phyloP scores from a whole-genome alignment of 2,797 vertebrate genomes.

The Sebastes steindachneri region DNA sequence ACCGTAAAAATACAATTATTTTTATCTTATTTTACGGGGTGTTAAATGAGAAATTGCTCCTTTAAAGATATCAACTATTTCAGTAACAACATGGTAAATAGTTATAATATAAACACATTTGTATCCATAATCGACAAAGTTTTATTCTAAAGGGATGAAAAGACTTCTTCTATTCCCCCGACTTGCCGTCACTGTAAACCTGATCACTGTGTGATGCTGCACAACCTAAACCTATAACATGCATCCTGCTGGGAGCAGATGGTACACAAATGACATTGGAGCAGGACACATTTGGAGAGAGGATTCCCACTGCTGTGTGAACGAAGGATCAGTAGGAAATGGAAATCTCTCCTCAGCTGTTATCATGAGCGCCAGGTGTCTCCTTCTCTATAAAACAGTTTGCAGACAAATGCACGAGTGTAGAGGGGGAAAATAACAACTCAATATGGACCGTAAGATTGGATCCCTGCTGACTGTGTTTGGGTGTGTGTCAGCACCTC shows the following conservation, averaged over 20 bases:
- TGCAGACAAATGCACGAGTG: background rate
- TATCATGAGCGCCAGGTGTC: constrained; percentile 28
- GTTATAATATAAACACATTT: background rate
- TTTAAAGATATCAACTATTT: too few relatives aligned
- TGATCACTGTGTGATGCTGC: constrained; percentile 3
- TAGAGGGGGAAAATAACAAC: background rate
- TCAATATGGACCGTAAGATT: background rate
- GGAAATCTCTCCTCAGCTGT: constrained; percentile 26
- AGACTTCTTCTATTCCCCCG: background rate
- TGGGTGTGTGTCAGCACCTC: background rate
- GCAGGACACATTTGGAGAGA: background rate
- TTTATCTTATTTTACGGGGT: too few relatives aligned
- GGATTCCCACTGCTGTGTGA: constrained; percentile 25
- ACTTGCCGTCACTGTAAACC: background rate
- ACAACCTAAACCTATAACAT: background rate
- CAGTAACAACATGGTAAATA: background rate
- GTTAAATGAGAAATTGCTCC: too few relatives aligned
- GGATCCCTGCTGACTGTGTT: constrained; percentile 1
- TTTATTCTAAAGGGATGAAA: background rate
- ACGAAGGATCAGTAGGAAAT: constrained; percentile 9
- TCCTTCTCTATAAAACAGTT: constrained; percentile 11
- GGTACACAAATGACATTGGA: constrained; percentile 19
- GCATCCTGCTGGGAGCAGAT: constrained; percentile 42
- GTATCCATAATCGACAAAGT: background rate
- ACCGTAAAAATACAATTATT: too few relatives aligned